Evolutionary conservation across 35 echinoderm and acorn worm species (phyloP).

Genomic region (Ophiothrix spiculata): DNA sequence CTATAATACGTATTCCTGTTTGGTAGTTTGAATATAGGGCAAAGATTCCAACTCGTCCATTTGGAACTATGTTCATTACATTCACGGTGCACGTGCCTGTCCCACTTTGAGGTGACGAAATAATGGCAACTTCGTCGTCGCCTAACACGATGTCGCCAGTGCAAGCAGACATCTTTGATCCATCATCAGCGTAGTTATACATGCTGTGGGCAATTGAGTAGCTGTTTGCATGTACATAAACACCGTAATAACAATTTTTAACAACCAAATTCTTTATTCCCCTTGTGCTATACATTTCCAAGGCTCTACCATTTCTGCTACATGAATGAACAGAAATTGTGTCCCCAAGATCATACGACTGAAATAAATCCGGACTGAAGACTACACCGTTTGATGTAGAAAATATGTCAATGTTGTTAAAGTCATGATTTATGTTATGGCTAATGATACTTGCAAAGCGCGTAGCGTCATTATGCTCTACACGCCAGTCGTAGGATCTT

Average conservation of each 20-base stretch:
- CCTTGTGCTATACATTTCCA: too few species aligned
- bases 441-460: neutral
- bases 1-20: neutral
- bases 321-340: too few species aligned
- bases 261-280: too few species aligned
- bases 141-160: neutral
- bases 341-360: too few species aligned
- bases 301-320: too few species aligned
- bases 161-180: neutral
- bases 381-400: neutral
- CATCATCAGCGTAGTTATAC: neutral
- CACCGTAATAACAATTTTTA: neutral
- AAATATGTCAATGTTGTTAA: neutral
- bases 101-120: neutral
- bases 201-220: neutral
- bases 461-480: neutral
- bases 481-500: neutral
- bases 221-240: neutral
- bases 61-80: neutral
- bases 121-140: neutral
- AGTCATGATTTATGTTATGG: neutral
- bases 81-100: neutral
- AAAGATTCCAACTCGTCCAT: neutral
- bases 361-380: neutral
- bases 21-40: neutral